Conservation (phyloP, 2,888 invertebrate species). For the Alsophila aescularia region DNA sequence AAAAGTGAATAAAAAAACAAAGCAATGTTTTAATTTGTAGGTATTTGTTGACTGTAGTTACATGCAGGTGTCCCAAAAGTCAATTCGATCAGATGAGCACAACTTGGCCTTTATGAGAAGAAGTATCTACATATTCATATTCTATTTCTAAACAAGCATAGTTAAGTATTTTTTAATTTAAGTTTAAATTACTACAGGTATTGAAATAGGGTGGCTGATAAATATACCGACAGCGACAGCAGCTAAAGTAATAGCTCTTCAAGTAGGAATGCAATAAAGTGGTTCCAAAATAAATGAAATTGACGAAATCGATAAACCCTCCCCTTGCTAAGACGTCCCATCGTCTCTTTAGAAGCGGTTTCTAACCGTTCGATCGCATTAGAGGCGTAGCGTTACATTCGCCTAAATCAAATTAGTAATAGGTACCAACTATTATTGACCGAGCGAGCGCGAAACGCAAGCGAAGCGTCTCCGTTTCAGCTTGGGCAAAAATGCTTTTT, state of each 20-base stretch:
- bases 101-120: too few relatives aligned
- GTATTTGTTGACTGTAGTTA: neutral
- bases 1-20: slow-evolving; percentile 2
- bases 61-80: too few relatives aligned
- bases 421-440: too few relatives aligned
- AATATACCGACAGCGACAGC: neutral
- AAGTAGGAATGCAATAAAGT: slow-evolving; percentile 2
- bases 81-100: too few relatives aligned
- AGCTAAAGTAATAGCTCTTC: neutral
- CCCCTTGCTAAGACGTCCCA: slow-evolving; percentile 14
- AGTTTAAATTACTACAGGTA: neutral
- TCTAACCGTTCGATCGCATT: slow-evolving; percentile 36
- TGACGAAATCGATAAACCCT: slow-evolving; percentile 15
- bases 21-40: neutral
- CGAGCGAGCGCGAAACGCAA: too few relatives aligned
- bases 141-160: too few relatives aligned
- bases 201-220: slow-evolving; percentile 1
- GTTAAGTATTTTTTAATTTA: too few relatives aligned
- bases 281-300: slow-evolving; percentile 5
- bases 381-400: slow-evolving; percentile 32
- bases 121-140: too few relatives aligned
- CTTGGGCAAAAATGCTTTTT: too few relatives aligned
- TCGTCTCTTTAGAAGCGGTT: slow-evolving; percentile 15
- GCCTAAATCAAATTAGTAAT: slow-evolving; percentile 41
- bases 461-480: too few relatives aligned